Conservation (phyloP, 92 coral and sea anemone genomes). For the Diadumene lineata region DNA sequence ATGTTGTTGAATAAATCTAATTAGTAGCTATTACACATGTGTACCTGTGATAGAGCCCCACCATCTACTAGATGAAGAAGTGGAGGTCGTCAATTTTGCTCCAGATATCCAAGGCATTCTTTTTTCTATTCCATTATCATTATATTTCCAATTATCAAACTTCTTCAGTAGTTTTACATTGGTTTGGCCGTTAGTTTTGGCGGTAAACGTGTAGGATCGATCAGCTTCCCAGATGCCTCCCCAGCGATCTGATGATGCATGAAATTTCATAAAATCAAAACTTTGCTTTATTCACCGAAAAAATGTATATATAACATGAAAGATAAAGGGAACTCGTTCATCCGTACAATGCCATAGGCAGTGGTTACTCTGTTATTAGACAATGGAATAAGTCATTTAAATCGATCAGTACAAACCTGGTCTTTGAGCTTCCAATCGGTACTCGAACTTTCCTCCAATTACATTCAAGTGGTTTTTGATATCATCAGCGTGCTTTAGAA, state of each 20-base stretch:
- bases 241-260: constrained; percentile 54
- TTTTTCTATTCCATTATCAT: constrained; percentile 46
- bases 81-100: constrained; percentile 66
- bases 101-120: constrained; percentile 83
- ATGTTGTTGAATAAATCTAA: background rate
- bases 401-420: constrained; percentile 58
- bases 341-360: no score
- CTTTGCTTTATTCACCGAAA: no score
- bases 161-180: constrained; percentile 51
- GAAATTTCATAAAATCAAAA: no score
- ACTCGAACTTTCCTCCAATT: constrained; percentile 50
- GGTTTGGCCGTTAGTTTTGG: constrained; percentile 61
- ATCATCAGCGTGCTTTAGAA: constrained; percentile 58
- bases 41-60: constrained; percentile 50
- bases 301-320: no score
- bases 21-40: background rate
- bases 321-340: no score
- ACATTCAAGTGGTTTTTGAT: constrained; percentile 65
- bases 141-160: constrained; percentile 75
- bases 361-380: no score
- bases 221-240: constrained; percentile 82
- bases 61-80: constrained; percentile 28
- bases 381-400: no score
- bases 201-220: constrained; percentile 59
- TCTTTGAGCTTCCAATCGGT: constrained; percentile 76